phyloP scores from a whole-genome alignment of 2,113 vertebrate genomes.

The Ictidomys tridecemlineatus region DNA sequence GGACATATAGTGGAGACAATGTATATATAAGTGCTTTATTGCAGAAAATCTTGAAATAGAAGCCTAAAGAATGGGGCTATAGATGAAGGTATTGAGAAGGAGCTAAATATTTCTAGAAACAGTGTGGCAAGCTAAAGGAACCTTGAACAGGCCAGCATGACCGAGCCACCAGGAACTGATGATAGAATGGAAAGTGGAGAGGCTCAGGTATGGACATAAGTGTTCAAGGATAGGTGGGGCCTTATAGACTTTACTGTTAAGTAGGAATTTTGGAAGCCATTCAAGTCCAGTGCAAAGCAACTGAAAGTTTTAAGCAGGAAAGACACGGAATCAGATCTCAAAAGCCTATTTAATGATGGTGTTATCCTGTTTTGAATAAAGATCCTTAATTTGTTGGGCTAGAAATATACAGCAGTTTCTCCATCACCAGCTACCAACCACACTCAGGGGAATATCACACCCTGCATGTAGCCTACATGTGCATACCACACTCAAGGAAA shows the following conservation, averaged over 20 bases:
- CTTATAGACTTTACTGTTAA: neutral
- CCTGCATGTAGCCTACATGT: no score
- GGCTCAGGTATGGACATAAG: neutral
- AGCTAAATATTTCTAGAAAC: neutral
- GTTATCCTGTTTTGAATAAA: neutral
- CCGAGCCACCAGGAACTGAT: neutral
- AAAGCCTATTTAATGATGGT: neutral
- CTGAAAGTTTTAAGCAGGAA: neutral
- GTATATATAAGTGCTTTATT: neutral
- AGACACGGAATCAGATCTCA: neutral
- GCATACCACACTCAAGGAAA: neutral
- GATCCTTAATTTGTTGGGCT: neutral
- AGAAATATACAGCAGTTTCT: neutral
- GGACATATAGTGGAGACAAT: neutral
- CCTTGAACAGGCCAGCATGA: rapidly evolving
- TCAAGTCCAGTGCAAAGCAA: neutral
- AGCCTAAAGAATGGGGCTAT: neutral
- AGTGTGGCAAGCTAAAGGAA: neutral
- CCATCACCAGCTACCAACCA: neutral
- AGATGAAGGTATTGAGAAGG: neutral
- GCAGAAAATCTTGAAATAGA: neutral
- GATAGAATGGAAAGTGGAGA: neutral
- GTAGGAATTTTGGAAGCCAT: no score
- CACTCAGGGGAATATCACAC: neutral
- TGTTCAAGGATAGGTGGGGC: neutral